Evolutionary conservation across 2,113 vertebrate species (phyloP), one percentile per base, ranked within the genome.

Genomic region (Quiscalus mexicanus): DNA sequence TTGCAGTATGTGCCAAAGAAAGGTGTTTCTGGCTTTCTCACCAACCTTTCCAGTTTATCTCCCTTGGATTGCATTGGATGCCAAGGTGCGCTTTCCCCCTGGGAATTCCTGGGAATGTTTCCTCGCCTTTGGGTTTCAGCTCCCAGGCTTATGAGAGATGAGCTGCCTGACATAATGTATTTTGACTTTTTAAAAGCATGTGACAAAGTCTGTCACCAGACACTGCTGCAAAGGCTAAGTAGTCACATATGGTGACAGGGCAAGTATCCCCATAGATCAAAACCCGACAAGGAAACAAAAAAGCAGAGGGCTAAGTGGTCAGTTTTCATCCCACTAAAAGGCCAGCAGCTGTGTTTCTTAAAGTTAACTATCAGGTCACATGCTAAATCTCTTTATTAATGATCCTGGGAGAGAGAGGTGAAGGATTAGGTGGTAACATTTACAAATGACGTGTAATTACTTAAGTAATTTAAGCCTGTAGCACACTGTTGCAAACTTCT

Each of bases 221-320:
- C 69, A 14, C 64, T 76, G 77, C 74, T 82, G 56, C 23, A 67
- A 49, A 95, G 89, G 81, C 89, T 94, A 89, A 95, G 87, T 42
- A 76, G 80, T 91, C 93, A 69, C 95, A 95, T 96, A 95, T 87
- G 94, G 96, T 84, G 91, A 82, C 89, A 85, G 93, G 86, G 86
- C 91, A 91, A 97, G 91, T 24, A 79, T 53, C 86, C 47, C 62
- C 76, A 75, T 96, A 96, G 87, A 92, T 96, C 95, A 96, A 92
- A 90, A 89, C 24, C 24, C 0, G 64, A 87, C 93, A 95, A 91
- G 81, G 77, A 91, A 82, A 89, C 84, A 94, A 94, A 95, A 89
- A 95, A 84, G 73, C 90, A 93, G 64, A 88, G 80, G 93, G 60
- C 79, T 68, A 64, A 94, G 49, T 49, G 90, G 88, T 84, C 93